Evolutionary conservation across 2,113 vertebrate genomes (phyloP), one percentile per base, ranked within the genome.

Genomic region (Orientallactaga bullata): DNA sequence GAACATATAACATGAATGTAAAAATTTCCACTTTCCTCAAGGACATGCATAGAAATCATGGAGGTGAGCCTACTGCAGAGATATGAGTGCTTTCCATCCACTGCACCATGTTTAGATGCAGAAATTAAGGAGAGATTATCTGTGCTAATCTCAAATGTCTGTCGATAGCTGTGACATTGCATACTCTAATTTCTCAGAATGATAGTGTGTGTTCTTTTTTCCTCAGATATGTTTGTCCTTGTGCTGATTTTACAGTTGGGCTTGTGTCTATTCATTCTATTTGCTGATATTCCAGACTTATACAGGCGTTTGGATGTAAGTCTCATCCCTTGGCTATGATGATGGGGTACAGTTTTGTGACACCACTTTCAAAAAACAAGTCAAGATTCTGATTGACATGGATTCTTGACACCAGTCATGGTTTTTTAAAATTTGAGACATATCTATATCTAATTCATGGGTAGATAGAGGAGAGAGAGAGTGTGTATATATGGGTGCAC

Each of bases 231-330:
- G 60, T 99, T 99, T 51, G 6, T 98, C 32, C 35, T 98, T 32
- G 97, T 98, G 71, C 96, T 99, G 83, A 26, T 65, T 65, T 68
- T 88, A 69, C 98, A 99, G 95, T 89, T 98, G 95, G 95, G 97
- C 0, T 37, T 97, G 51, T 98, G 98, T 86, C 95, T 99, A 4
- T 98, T 98, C 97, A 95, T 99, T 93, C 77, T 99, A 58, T 99
- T 99, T 97, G 98, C 98, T 87, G 96, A 98, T 94, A 97, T 98
- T 73, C 97, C 97, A 63, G 96, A 73, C 71, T 94, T 99, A 89
- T 98, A 99, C 71, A 94, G 95, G 37, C 94, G 78, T 71, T 97
- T 98, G 97, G 98, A 98, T 76, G 98, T 99, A 89, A 98, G 98
- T 98, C 90, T 95, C 85, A 58, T 69, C 60, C 85, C 47, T 47